A percentile compares a stretch with the other conserved stretches of the same genome.
Evolutionary conservation across 2,113 vertebrate genomes (phyloP).

Genomic region (Percina caprodes): DNA sequence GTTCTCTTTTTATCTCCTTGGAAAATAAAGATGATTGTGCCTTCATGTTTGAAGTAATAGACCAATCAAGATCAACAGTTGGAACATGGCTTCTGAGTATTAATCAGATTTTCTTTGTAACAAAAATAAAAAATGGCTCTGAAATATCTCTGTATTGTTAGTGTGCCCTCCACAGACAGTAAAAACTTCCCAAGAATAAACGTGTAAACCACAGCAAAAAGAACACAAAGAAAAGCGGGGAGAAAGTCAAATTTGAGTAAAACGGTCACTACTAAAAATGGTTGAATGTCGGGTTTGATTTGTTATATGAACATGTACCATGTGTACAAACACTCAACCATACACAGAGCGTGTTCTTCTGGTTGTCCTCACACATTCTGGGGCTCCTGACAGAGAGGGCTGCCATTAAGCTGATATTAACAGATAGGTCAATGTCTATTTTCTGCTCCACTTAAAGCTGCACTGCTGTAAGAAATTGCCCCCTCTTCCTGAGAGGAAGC

Average conservation of each 20-base stretch:
- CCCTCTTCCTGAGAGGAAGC: slow-evolving; percentile 61
- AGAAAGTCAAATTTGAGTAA: neutral
- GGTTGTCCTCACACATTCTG: slow-evolving; percentile 38
- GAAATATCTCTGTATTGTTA: neutral
- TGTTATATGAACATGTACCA: neutral
- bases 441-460: slow-evolving; percentile 83
- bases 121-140: neutral
- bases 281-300: too few relatives aligned
- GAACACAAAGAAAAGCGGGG: neutral
- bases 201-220: neutral
- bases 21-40: too few relatives aligned
- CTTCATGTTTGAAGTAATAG: too few relatives aligned
- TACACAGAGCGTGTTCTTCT: slow-evolving; percentile 19
- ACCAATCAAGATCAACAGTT: too few relatives aligned
- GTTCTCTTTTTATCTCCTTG: too few relatives aligned
- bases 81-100: too few relatives aligned
- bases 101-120: neutral
- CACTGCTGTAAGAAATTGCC: slow-evolving; percentile 72
- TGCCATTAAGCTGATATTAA: slow-evolving; percentile 77
- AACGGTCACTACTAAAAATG: neutral
- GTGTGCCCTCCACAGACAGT: neutral
- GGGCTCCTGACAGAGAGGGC: slow-evolving; percentile 50
- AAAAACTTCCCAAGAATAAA: neutral
- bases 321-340: neutral
- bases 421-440: slow-evolving; percentile 84